These are phyloP conservation scores for Dolichallabes microphthalmus DNA, from an alignment of 2,113 vertebrate species.

Conservation along the genomic window DNA sequence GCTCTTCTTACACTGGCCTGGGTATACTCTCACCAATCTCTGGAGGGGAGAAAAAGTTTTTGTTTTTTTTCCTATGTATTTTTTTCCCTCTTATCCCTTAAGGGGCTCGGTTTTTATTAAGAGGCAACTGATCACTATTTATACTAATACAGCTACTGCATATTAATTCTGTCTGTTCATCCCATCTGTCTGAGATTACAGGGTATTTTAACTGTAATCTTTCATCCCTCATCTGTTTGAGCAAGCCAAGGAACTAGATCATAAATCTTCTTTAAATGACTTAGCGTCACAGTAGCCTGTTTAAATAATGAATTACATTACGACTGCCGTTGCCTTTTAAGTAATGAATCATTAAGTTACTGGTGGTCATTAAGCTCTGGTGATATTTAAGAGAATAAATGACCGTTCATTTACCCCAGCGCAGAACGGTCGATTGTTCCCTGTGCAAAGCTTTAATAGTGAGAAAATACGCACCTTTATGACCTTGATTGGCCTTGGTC, in stretches of 20 bases:
- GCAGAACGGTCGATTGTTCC: not conserved
- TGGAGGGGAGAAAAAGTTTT: no score
- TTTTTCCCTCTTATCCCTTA: no score
- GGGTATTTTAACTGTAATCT: slow-evolving; percentile 1
- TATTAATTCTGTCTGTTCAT: not conserved
- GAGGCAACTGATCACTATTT: not conserved
- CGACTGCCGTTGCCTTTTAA: slow-evolving; percentile 6
- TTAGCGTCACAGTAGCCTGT: slow-evolving; percentile 3
- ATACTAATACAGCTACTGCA: not conserved
- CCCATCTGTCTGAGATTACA: not conserved
- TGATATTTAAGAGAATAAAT: slow-evolving; percentile 28
- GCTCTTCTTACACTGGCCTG: no score
- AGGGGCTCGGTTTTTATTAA: not conserved
- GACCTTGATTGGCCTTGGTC: slow-evolving; percentile 23
- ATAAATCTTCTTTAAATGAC: slow-evolving; percentile 15
- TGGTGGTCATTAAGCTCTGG: slow-evolving; percentile 25
- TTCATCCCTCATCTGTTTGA: not conserved
- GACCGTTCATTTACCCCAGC: not conserved
- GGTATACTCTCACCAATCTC: no score
- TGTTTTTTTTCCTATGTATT: no score
- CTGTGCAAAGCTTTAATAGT: not conserved
- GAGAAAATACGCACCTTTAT: not conserved
- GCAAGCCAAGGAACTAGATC: not conserved
- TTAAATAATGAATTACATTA: slow-evolving; percentile 12
- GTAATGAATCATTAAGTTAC: slow-evolving; percentile 24